phyloP scores from a whole-genome alignment of 2,888 invertebrate species.

The Parascotia fuliginaria region DNA sequence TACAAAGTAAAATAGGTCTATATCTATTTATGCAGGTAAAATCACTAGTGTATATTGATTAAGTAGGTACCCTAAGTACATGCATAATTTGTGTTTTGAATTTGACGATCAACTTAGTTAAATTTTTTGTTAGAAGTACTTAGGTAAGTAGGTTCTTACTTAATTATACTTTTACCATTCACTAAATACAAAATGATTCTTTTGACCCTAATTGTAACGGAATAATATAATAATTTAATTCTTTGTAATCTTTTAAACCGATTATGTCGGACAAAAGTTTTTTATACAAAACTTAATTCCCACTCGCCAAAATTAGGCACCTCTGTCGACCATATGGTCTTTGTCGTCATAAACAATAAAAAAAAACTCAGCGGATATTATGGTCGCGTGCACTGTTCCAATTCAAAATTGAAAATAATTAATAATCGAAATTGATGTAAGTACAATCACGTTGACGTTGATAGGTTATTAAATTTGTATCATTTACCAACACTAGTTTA shows the following conservation, averaged over 20 bases:
- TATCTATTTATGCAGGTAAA: too few species aligned
- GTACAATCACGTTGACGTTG: constrained; percentile 14
- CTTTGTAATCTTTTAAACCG: constrained; percentile 6
- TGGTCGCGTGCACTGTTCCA: constrained; percentile 5
- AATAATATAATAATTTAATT: background rate
- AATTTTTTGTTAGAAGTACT: too few species aligned
- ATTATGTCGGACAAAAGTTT: constrained; percentile 3
- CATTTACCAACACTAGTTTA: background rate
- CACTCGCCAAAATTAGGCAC: background rate
- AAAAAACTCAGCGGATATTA: constrained; percentile 2
- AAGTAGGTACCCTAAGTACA: too few species aligned
- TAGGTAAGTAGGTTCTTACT: too few species aligned
- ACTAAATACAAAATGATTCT: too few species aligned
- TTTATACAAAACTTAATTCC: background rate
- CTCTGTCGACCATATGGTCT: constrained; percentile 4
- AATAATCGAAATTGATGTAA: constrained; percentile 7
- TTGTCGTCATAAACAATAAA: background rate
- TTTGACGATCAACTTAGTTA: too few species aligned
- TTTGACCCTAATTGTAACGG: background rate
- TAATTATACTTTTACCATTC: too few species aligned
- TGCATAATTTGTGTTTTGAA: too few species aligned
- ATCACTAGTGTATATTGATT: too few species aligned
- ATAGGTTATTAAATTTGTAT: background rate
- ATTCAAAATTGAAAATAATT: constrained; percentile 4
- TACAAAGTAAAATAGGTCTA: too few species aligned